Evolutionary conservation across 2,113 vertebrate species (phyloP), one percentile per base, ranked within the genome.

Genomic region (Mystacornis crossleyi): DNA sequence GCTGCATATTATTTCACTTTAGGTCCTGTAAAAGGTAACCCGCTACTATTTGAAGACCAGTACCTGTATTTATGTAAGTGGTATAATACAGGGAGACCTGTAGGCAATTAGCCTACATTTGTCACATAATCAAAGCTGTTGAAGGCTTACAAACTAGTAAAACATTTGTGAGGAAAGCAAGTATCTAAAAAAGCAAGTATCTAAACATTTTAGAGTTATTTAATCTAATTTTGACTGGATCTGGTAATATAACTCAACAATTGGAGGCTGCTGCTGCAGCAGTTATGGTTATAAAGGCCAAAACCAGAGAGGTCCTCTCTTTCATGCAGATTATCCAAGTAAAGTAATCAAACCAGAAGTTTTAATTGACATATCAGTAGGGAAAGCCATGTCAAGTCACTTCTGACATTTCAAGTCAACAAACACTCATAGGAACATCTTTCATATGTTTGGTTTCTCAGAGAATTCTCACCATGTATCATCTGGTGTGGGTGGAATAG

Each of bases 1-100:
- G 79, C 60, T 82, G 48, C 87, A 86, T 90, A 69, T 96, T 96
- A 93, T 88, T 96, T 94, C 82, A 89, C 79, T 88, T 91, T 92
- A 73, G 47, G 43, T 89, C 79, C 75, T 81, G 51, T 93, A 81
- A 96, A 96, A 93, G 58, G 42, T 57, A 92, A 73, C 80, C 55
- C 1, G 0, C 34, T 75, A 51, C 54, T 81, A 69, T 96, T 96
- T 92, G 95, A 96, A 80, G 88, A 36, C 53, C 40, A 61, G 60
- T 67, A 78, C 81, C 54, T 86, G 12, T 81, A 89, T 93, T 95
- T 90, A 65, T 80, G 74, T 90, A 82, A 95, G 58, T 77, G 54
- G 60, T 53, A 33, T 80, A 82, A 70, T 34, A 33, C 54, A 69
- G 38, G 55, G 81, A 74, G 79, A 95, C 64, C 67, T 96, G 87